Percentiles rank a stretch among this genome's conserved stretches.
Conservation (phyloP, 92 coral and sea anemone genomes). For the Hydrozoanthus gracilis region DNA sequence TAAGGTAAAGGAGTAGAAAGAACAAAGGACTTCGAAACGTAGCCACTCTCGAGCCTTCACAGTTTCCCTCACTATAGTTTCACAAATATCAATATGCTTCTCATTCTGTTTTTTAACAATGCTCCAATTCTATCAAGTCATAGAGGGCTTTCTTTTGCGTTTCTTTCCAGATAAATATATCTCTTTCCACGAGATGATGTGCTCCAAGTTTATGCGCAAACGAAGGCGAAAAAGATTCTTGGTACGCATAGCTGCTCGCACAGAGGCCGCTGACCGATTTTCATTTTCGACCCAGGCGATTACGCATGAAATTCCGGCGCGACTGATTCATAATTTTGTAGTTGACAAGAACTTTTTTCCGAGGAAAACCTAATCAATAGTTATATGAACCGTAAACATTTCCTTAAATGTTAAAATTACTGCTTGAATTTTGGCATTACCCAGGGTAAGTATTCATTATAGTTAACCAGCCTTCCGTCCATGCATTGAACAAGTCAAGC, state of each 20-base stretch:
- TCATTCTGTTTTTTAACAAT: background rate
- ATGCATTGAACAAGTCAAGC: no score
- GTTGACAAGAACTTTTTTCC: no score
- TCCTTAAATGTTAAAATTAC: no score
- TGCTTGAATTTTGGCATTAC: no score
- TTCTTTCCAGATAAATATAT: background rate
- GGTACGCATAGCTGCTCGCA: constrained; percentile 9
- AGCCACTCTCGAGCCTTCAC: background rate
- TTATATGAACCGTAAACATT: no score
- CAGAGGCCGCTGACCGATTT: constrained; percentile 15
- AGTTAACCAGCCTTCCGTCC: no score
- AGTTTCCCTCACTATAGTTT: background rate
- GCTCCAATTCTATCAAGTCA: background rate
- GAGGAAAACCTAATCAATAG: no score
- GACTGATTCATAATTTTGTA: no score
- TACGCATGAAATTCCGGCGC: background rate
- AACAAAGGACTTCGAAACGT: background rate
- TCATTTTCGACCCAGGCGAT: background rate
- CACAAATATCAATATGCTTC: background rate
- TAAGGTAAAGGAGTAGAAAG: background rate
- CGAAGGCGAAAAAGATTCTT: background rate
- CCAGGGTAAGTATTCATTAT: no score
- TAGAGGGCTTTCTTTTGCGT: background rate
- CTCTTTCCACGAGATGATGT: background rate
- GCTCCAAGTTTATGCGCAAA: background rate